Evolutionary conservation across 2,113 vertebrate species (phyloP).

Genomic region (Acanthochromis polyacanthus): DNA sequence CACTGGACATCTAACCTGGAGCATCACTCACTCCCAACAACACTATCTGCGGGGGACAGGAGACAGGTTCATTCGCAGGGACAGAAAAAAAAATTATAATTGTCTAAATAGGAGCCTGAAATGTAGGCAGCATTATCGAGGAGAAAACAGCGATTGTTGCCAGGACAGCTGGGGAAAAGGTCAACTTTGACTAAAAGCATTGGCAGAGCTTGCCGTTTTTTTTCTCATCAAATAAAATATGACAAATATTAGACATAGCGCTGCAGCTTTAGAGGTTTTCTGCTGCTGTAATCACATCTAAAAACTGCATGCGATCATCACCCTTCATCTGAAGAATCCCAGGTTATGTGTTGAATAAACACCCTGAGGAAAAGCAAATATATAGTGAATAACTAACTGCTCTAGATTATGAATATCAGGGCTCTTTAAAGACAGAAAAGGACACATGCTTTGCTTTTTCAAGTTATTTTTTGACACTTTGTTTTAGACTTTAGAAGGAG

Average conservation of each 20-base stretch:
- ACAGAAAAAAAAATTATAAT: not conserved
- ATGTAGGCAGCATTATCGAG: slow-evolving; percentile 8
- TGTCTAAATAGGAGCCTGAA: slow-evolving; percentile 14
- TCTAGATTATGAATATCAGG: not conserved
- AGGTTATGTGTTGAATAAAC: not conserved
- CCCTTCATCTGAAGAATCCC: slow-evolving; percentile 24
- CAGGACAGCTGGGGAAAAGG: slow-evolving; percentile 61
- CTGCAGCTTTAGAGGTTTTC: not conserved
- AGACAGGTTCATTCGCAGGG: not conserved
- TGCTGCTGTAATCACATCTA: slow-evolving; percentile 40
- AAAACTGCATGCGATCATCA: slow-evolving; percentile 36
- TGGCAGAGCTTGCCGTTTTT: slow-evolving; percentile 37
- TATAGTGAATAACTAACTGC: not conserved
- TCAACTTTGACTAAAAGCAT: slow-evolving; percentile 49
- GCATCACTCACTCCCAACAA: slow-evolving; percentile 6
- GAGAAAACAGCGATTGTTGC: slow-evolving; percentile 36
- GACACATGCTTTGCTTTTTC: not conserved
- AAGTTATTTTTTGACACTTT: slow-evolving; percentile 33
- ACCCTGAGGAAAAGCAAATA: not conserved
- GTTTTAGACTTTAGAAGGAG: not conserved
- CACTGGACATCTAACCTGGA: slow-evolving; percentile 12
- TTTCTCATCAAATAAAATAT: slow-evolving; percentile 31
- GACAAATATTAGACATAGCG: slow-evolving; percentile 49
- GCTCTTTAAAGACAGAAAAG: not conserved
- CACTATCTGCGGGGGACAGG: slow-evolving; percentile 19